Base-by-base conservation (phyloP, 2,888 invertebrate genomes). In the Hypercompe scribonia region DNA sequence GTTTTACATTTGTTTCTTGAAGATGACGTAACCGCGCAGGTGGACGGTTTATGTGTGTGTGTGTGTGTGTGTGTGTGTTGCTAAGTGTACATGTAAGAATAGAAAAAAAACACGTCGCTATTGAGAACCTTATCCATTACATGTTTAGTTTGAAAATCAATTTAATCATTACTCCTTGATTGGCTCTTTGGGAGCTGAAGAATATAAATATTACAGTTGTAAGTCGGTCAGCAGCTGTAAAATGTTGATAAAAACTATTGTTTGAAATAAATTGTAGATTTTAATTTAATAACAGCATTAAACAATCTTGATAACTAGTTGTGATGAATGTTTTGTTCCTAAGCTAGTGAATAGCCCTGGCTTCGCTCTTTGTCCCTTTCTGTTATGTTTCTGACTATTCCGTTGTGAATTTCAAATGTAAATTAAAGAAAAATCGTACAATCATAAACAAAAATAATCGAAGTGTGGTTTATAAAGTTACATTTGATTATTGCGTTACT, bases 241-340 rank as follows among this genome's bases (percentile, higher is more conserved):
- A 42, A 66, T 13, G 33, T 46, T 66, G 66, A 66, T 66, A 66
- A 66, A 58, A 46, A 46, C 46, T 46, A 66, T 42, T 46, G 66
- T 33, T 66, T 31, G 24, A 24, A 66, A 42, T 31, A 24, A 46
- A 46, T 31, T 5, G 21, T 8, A 46, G 42, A 66, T 1, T 66
- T 46, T 31, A 66, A 54, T 36, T 36, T n/a, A 46, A 66, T 31
- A 46, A 31, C 24, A 66, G 11, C 46, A 21, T 10, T 31, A 24
- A 46, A 46, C 31, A 42, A 5, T 65, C 31, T 66, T 66, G 31
- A 46, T 46, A 21, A 46, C 66, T 18, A 28, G 31, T 66, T 42
- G 28, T 46, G 21, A 33, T 11, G 11, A 42, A 31, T 24, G 46
- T 28, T 61, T 31, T 61, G 28, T 31, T 15, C 4, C 31, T 31